Evolutionary conservation across 2,113 vertebrate genomes (phyloP), one percentile per base, ranked within the genome.

Genomic region (Atherinomorus stipes): DNA sequence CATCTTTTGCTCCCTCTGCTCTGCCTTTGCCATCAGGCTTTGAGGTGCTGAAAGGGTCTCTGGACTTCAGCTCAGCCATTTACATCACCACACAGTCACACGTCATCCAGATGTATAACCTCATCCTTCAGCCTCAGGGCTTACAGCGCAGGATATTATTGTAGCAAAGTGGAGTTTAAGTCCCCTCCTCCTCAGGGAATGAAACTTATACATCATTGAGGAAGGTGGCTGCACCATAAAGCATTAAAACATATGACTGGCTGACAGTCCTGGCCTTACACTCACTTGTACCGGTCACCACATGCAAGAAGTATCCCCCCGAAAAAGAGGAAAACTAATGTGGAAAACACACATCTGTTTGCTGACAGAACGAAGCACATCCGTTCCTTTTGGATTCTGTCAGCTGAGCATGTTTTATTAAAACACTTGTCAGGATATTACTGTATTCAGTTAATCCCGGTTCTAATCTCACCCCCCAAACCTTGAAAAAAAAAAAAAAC

Each of bases 1-100:
- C 11, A 28, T 44, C 38, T 42, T 58, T 40, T 50, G 11, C 47
- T 22, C 34, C 42, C 16, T 59, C 23, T 42, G 19, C 49, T 25
- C 53, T 83, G 81, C 7, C 8, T 65, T 76, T 83, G 44, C 50
- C 73, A 75, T 86, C 67, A 76, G 67, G 37, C n/a, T 6, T 8
- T 23, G 25, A 72, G 70, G 64, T 7, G 28, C 56, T 66, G 56
- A 65, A 68, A 74, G 31, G 15, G 67, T 63, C 45, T 63, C 54
- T 63, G 73, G 73, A 38, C 71, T 58, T 79, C 37, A 60, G 63
- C 62, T 73, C 66, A 61, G 62, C 50, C 68, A 58, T 75, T 77
- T 76, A 59, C 76, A 74, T 84, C 81, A 87, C 63, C 71, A 56
- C 51, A 13, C 64, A 42, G 26, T 47, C 53, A 22, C 26, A 68